Evolutionary conservation across 2,888 invertebrate genomes (phyloP), one percentile per base, ranked within the genome.

Genomic region (Drepana falcataria): DNA sequence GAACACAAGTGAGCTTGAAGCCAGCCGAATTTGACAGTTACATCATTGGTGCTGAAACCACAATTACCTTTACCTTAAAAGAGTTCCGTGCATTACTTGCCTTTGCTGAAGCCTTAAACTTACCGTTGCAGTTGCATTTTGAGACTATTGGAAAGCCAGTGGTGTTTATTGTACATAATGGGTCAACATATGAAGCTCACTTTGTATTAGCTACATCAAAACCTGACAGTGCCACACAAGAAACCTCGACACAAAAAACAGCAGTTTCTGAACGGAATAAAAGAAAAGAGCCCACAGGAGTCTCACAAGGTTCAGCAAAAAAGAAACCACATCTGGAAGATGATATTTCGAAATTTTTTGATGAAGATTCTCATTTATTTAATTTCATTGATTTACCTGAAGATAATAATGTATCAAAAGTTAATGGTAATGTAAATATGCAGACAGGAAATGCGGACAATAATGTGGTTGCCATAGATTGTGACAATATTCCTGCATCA

Each of bases 31-130:
- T 97, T 91, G 94, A 93, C 58, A 88, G 91, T 53, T 96, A 94
- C 71, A 83, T 80, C 56, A 93, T 96, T 66, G 91, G 85, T 1
- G 80, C 91, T 53, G 94, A 95, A 66, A 93, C 95, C 0, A 92
- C 93, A 35, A 93, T 98, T 40, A 97, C 97, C 63, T 97, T 97
- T 82, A 95, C 96, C 60, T 85, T 97, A 53, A 96, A 96, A 80
- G 97, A 97, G 75, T 93, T 98, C 55, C 90, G 95, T 76, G 96
- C 97, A 1, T 92, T 97, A 21, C 82, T 97, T 35, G 86, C 92
- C 35, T 97, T 97, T 85, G 95, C 96, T 0, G 98, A 97, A 81
- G 91, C 93, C 1, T 89, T 95, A 5, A 93, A 92, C 69, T 85
- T 95, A 54, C 94, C 95, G 53, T 70, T 97, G 3, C 92, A 93